Evolutionary conservation across 2,888 invertebrate species (phyloP).

Genomic region (Deilephila elpenor): DNA sequence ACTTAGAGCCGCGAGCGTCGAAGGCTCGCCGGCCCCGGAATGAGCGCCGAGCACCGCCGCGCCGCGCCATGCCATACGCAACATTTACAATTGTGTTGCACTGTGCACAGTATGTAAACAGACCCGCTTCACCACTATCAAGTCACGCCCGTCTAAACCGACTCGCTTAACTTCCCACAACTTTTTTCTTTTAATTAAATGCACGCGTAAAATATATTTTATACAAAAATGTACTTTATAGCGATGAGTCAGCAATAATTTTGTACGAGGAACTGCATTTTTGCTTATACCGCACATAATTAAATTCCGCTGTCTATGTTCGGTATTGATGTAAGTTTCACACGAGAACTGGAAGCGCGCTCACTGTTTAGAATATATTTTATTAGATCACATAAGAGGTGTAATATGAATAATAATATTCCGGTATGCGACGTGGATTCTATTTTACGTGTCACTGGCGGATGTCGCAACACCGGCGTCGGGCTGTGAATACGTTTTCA

Average conservation of each 20-base stretch:
- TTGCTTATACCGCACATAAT: not conserved
- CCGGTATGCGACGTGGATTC: not conserved
- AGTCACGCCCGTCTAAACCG: not conserved
- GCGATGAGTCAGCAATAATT: not conserved
- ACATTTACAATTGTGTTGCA: slow-evolving; percentile 29
- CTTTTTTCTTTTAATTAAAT: slow-evolving; percentile 1
- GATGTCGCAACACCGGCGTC: slow-evolving; percentile 41
- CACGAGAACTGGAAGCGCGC: not conserved
- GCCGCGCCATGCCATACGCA: slow-evolving; percentile 41
- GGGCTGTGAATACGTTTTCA: slow-evolving; percentile 59
- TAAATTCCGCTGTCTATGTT: slow-evolving; percentile 9
- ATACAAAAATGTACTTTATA: not conserved
- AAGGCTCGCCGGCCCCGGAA: slow-evolving; percentile 37
- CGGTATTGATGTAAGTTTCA: not conserved
- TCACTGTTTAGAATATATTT: not conserved
- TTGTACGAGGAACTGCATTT: not conserved
- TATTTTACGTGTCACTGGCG: not conserved
- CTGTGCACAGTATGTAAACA: slow-evolving; percentile 8
- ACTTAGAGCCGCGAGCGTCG: slow-evolving; percentile 46
- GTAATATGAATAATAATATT: not conserved
- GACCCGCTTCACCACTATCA: slow-evolving; percentile 5
- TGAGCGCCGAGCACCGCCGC: slow-evolving; percentile 44
- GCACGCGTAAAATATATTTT: not conserved
- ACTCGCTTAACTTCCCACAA: not conserved
- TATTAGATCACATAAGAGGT: slow-evolving; percentile 2